phyloP scores from a whole-genome alignment of 1,140 invertebrate species.

The Drosophila mayri region DNA sequence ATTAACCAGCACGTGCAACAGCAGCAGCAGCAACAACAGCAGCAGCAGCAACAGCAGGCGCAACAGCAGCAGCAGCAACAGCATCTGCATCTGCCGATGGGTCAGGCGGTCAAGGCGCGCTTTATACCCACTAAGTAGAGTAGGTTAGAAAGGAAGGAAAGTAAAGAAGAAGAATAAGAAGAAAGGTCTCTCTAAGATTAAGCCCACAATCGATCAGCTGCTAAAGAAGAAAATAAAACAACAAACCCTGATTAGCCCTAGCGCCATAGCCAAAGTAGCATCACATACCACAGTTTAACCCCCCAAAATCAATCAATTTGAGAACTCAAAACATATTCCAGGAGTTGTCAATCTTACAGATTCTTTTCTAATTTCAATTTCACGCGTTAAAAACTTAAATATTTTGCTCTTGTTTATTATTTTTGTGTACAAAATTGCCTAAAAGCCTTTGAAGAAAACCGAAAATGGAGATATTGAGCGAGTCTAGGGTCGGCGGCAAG shows the following conservation, averaged over 20 bases:
- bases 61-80: slow-evolving; percentile 48
- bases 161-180: neutral
- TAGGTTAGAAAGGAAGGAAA: slow-evolving; percentile 8
- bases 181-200: slow-evolving; percentile 43
- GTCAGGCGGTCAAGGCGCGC: slow-evolving; percentile 76
- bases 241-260: slow-evolving; percentile 14
- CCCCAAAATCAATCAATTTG: slow-evolving; percentile 3
- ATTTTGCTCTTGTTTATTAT: neutral
- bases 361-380: neutral
- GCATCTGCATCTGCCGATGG: slow-evolving; percentile 70
- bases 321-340: slow-evolving; percentile 1
- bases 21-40: slow-evolving; percentile 57
- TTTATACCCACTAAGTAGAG: slow-evolving; percentile 82
- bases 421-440: slow-evolving; percentile 25
- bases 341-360: neutral
- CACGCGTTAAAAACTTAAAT: neutral
- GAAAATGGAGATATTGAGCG: slow-evolving; percentile 2
- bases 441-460: neutral
- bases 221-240: neutral
- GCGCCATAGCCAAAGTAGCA: slow-evolving; percentile 59
- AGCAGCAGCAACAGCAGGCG: slow-evolving; percentile 48
- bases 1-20: slow-evolving; percentile 83
- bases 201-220: slow-evolving; percentile 30
- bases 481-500: slow-evolving; percentile 40
- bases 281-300: slow-evolving; percentile 41